Evolutionary conservation across 2,113 vertebrate species (phyloP).

Genomic region (Diphyllodes magnificus): DNA sequence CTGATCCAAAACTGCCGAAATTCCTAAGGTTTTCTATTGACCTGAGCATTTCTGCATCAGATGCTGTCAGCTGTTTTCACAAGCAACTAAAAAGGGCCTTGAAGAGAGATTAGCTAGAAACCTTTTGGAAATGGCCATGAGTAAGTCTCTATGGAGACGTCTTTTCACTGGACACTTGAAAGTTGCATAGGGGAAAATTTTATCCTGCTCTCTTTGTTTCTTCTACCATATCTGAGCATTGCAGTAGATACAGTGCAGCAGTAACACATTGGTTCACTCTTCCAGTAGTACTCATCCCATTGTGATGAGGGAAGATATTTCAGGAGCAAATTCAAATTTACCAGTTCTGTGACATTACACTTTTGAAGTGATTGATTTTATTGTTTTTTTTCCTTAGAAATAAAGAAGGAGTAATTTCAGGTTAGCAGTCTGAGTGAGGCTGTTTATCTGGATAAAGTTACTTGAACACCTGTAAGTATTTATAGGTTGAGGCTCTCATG

Average conservation of each 20-base stretch:
- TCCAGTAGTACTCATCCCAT: background rate
- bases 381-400: background rate
- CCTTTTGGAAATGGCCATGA: background rate
- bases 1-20: background rate
- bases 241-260: background rate
- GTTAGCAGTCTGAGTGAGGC: background rate
- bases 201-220: background rate
- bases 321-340: background rate
- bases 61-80: background rate
- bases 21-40: background rate
- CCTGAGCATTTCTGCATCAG: background rate
- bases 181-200: background rate
- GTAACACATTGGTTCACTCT: background rate
- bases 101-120: background rate
- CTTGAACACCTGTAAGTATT: background rate
- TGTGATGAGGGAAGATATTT: background rate
- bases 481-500: background rate
- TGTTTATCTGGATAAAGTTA: background rate
- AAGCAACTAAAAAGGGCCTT: background rate
- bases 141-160: background rate
- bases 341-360: background rate
- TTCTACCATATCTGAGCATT: background rate
- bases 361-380: background rate
- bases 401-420: background rate
- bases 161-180: background rate